Percentiles rank a stretch among this genome's conserved stretches.
These are phyloP conservation scores for Tricholaema leucomelas DNA, from an alignment of 2,113 vertebrate genomes.

Conservation along the genomic window DNA sequence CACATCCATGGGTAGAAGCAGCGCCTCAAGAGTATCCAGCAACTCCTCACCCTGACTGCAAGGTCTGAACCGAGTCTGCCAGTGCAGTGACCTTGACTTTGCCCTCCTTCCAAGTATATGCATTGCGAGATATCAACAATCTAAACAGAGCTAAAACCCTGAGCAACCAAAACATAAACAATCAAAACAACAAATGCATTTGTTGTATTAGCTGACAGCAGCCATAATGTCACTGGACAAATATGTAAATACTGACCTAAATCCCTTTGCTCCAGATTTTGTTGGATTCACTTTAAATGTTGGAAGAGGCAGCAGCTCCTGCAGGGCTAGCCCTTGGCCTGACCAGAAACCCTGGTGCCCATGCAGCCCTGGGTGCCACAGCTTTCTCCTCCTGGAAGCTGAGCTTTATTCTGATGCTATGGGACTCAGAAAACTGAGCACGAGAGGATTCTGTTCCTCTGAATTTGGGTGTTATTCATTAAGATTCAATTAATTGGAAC, in stretches of 20 bases:
- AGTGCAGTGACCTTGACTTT: slow-evolving; percentile 51
- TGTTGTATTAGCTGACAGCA: slow-evolving; percentile 64
- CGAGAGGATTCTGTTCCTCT: background rate
- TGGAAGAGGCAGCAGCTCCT: slow-evolving; percentile 9
- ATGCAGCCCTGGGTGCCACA: rapidly evolving
- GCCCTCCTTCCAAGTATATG: slow-evolving; percentile 32
- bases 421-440: background rate
- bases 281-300: background rate
- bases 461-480: background rate
- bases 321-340: background rate
- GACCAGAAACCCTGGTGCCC: background rate
- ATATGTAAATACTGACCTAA: slow-evolving; percentile 72
- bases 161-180: slow-evolving; percentile 62
- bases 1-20: background rate
- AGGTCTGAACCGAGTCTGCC: slow-evolving; percentile 43
- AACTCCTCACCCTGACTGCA: background rate
- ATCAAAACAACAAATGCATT: slow-evolving; percentile 70
- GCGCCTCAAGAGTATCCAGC: slow-evolving; percentile 12
- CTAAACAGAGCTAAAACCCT: slow-evolving; percentile 64
- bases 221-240: slow-evolving; percentile 68
- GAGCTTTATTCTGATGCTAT: background rate
- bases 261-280: slow-evolving; percentile 27
- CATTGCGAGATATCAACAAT: slow-evolving; percentile 52
- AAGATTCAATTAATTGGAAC: slow-evolving; percentile 10
- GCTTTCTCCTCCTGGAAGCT: background rate